Evolutionary conservation across 2,113 vertebrate genomes (phyloP).

Genomic region (Odocoileus hemionus): DNA sequence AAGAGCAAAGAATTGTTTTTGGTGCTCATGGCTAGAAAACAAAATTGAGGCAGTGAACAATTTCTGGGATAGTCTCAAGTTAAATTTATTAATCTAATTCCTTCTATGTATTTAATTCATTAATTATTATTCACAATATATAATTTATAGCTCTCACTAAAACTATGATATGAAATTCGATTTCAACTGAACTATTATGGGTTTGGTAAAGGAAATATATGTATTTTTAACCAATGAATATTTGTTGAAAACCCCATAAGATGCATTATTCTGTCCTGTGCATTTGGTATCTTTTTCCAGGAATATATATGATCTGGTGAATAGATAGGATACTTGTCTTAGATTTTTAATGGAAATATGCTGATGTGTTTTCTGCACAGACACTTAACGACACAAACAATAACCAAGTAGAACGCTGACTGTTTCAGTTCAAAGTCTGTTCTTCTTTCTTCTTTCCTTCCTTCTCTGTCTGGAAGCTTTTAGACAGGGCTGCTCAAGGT

Average conservation of each 20-base stretch:
- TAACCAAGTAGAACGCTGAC: background rate
- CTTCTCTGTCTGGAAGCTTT: background rate
- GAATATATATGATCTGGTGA: background rate
- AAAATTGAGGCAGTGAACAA: background rate
- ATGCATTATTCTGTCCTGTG: background rate
- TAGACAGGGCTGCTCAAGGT: background rate
- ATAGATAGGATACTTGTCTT: background rate
- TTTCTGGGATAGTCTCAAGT: background rate
- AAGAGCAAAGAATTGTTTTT: conserved; percentile 24
- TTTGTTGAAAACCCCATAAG: background rate
- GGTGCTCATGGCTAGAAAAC: background rate
- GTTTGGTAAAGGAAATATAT: background rate
- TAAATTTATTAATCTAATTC: background rate
- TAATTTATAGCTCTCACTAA: background rate
- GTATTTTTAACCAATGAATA: background rate
- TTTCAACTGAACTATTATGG: background rate
- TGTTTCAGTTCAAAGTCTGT: background rate
- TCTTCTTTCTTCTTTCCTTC: background rate
- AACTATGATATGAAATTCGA: background rate
- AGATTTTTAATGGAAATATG: background rate
- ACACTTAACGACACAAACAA: background rate
- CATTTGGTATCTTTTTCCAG: background rate
- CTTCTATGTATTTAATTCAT: conserved; percentile 3
- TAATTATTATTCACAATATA: background rate
- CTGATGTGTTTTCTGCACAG: background rate